These are phyloP conservation scores for Agonopterix alstromeriana DNA, from an alignment of 2,888 invertebrate genomes.

Conservation along the genomic window DNA sequence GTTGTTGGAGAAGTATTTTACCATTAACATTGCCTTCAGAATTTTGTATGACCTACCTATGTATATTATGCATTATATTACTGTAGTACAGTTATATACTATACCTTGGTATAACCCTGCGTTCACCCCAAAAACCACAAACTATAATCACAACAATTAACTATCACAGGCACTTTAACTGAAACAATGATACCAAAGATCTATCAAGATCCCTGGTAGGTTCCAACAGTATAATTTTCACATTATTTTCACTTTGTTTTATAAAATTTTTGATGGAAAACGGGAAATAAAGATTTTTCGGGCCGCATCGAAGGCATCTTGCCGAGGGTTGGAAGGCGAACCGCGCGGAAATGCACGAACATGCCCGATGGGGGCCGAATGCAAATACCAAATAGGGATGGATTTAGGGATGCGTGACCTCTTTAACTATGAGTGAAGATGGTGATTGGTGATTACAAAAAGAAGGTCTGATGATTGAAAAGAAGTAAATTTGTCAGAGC, in stretches of 20 bases:
- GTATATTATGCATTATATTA: too few species aligned
- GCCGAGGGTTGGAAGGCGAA: conserved; percentile 61
- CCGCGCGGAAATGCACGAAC: conserved; percentile 61
- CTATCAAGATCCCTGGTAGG: conserved; percentile 25
- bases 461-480: too few species aligned
- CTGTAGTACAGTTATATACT: conserved; percentile 8
- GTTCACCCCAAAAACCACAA: conserved; percentile 24
- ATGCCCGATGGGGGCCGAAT: conserved; percentile 55
- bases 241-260: conserved; percentile 19
- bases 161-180: conserved; percentile 49
- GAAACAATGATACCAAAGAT: conserved; percentile 30
- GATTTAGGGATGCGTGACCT: conserved; percentile 22
- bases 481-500: too few species aligned
- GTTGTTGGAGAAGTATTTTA: too few species aligned
- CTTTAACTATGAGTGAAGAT: conserved; percentile 4
- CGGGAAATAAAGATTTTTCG: conserved; percentile 61
- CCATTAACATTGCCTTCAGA: too few species aligned
- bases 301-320: conserved; percentile 52
- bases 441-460: too few species aligned
- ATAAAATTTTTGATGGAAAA: conserved; percentile 32
- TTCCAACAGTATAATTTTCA: conserved; percentile 11
- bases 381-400: conserved; percentile 54
- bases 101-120: conserved; percentile 45
- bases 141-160: conserved; percentile 45
- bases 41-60: too few species aligned